These are phyloP conservation scores for Mesochorus sp. DNA, from an alignment of 2,888 invertebrate genomes.

Conservation along the genomic window DNA sequence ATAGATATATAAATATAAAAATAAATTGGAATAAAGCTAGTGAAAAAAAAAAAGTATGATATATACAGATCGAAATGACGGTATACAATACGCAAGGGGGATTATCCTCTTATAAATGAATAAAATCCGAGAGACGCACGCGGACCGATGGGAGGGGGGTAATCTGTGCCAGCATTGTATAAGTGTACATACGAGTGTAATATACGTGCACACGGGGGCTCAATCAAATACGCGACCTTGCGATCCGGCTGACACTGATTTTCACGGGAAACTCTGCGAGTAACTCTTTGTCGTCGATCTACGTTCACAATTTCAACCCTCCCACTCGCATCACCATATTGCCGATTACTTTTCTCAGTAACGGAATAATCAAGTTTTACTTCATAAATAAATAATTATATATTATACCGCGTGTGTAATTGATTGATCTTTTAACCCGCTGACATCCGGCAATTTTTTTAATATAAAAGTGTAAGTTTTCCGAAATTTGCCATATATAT, in stretches of 20 bases:
- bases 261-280: conserved; percentile 68
- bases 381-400: too few species aligned
- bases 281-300: conserved; percentile 45
- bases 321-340: conserved; percentile 31
- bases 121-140: background rate
- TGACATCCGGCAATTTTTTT: too few species aligned
- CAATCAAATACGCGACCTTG: conserved; percentile 77
- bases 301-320: conserved; percentile 40
- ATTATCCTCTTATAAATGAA: background rate
- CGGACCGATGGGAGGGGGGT: conserved; percentile 6
- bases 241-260: conserved; percentile 72
- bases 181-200: conserved; percentile 65
- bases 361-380: too few species aligned
- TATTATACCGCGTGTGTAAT: too few species aligned
- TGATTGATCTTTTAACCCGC: too few species aligned
- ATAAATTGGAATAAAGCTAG: too few species aligned
- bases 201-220: conserved; percentile 58
- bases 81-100: background rate
- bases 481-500: too few species aligned
- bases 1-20: too few species aligned
- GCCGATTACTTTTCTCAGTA: too few species aligned
- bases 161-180: conserved; percentile 63
- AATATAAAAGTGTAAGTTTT: too few species aligned
- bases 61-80: too few species aligned
- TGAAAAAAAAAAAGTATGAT: too few species aligned